Percentiles rank a stretch among this genome's conserved stretches.
phyloP scores from a whole-genome alignment of 23 tunicate genomes.

The Trididemnum nubilum region DNA sequence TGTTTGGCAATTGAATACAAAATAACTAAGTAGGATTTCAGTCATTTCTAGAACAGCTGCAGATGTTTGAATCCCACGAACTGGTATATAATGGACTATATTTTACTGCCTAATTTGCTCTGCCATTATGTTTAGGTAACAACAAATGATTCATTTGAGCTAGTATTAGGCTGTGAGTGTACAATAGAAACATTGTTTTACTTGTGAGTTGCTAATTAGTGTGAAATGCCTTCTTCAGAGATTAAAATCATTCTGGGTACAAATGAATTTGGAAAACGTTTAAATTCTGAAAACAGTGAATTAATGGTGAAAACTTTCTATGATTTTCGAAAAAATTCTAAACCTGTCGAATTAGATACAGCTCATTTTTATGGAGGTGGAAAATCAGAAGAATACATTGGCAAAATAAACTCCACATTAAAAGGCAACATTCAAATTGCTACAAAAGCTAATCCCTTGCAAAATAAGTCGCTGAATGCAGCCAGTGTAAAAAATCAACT shows the following conservation, averaged over 20 bases:
- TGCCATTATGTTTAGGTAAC: too few relatives aligned
- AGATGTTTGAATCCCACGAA: too few relatives aligned
- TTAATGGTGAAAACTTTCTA: conserved; percentile 38
- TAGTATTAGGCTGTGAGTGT: too few relatives aligned
- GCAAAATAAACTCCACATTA: conserved; percentile 31
- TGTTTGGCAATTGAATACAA: too few relatives aligned
- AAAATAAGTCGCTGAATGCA: conserved; percentile 49
- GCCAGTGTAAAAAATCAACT: conserved; percentile 68
- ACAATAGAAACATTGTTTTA: too few relatives aligned
- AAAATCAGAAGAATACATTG: conserved; percentile 77
- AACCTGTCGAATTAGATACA: conserved; percentile 12
- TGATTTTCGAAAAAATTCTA: not conserved
- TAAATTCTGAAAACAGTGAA: conserved; percentile 35
- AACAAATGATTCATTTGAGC: too few relatives aligned
- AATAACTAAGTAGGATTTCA: too few relatives aligned
- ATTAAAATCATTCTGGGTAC: conserved; percentile 71
- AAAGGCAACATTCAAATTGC: conserved; percentile 47
- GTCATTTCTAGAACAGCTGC: too few relatives aligned
- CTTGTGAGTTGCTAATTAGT: too few relatives aligned
- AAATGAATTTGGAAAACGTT: conserved; percentile 68
- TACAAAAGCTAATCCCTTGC: conserved; percentile 91
- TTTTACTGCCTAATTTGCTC: too few relatives aligned
- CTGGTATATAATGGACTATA: too few relatives aligned
- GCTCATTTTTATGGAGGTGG: conserved; percentile 91
- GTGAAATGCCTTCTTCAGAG: not conserved